phyloP scores from a whole-genome alignment of 2,888 invertebrate genomes.

The Escarpia spicata region DNA sequence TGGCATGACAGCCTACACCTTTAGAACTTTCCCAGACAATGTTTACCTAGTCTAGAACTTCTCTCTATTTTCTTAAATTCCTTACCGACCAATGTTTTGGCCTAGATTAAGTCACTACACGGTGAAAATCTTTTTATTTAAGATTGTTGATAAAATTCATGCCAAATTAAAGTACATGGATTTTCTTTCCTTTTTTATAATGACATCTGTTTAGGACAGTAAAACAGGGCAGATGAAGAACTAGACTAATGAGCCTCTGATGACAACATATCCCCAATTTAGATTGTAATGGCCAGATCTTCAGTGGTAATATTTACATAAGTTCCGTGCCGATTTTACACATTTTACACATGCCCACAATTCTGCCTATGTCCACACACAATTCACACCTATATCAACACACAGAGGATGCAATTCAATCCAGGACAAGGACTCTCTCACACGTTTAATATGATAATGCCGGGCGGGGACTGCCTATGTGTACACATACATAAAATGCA shows the following conservation, averaged over 20 bases:
- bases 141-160: not conserved
- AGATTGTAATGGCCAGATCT: not conserved
- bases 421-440: not conserved
- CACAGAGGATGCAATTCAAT: not conserved
- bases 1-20: not conserved
- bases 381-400: not conserved
- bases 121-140: not conserved
- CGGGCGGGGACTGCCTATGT: too few species aligned
- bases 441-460: not conserved
- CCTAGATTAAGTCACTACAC: not conserved
- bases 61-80: not conserved
- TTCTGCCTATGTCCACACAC: not conserved
- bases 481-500: too few species aligned
- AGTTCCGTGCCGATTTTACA: not conserved
- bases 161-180: not conserved
- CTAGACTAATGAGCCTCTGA: not conserved
- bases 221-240: not conserved
- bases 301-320: not conserved
- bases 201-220: not conserved
- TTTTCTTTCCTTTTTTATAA: not conserved
- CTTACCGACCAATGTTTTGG: not conserved
- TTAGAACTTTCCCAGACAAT: not conserved
- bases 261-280: not conserved
- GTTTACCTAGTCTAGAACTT: not conserved
- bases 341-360: not conserved